A percentile compares a stretch with the other conserved stretches of the same genome.
Evolutionary conservation across 2,797 vertebrate genomes (phyloP).

Genomic region (Tauraco hartlaubi): DNA sequence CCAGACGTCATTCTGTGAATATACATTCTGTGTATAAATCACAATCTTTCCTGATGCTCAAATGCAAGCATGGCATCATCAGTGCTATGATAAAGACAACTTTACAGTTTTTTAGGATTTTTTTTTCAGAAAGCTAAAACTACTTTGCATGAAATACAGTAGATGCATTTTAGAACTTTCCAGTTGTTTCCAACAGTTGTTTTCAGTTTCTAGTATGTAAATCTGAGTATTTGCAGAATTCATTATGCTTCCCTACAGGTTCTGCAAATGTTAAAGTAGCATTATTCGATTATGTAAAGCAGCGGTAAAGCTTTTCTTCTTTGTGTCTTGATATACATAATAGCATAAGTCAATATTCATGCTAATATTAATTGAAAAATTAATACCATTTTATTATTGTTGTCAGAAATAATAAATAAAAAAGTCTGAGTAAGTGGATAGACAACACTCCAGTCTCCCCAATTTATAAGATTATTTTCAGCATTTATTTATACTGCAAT

Average conservation of each 20-base stretch:
- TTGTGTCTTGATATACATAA: conserved; percentile 16
- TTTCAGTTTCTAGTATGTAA: conserved; percentile 1
- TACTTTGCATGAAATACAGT: not conserved
- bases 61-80: not conserved
- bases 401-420: conserved; percentile 18
- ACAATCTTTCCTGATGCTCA: not conserved
- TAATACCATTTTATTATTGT: not conserved
- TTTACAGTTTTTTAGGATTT: not conserved
- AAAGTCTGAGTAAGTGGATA: not conserved
- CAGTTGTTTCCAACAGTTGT: not conserved
- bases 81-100: not conserved
- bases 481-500: not conserved
- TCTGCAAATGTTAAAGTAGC: conserved; percentile 40
- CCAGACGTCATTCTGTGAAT: not conserved
- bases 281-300: conserved; percentile 61
- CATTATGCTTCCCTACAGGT: conserved; percentile 37
- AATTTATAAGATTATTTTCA: not conserved
- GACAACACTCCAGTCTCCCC: not conserved
- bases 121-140: not conserved
- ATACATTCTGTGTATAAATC: not conserved
- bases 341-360: conserved; percentile 47
- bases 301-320: conserved; percentile 45
- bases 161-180: not conserved
- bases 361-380: conserved; percentile 49
- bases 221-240: conserved; percentile 47